Base-by-base conservation (phyloP, 2,113 vertebrate genomes). In the Monarcha castaneiventris region DNA sequence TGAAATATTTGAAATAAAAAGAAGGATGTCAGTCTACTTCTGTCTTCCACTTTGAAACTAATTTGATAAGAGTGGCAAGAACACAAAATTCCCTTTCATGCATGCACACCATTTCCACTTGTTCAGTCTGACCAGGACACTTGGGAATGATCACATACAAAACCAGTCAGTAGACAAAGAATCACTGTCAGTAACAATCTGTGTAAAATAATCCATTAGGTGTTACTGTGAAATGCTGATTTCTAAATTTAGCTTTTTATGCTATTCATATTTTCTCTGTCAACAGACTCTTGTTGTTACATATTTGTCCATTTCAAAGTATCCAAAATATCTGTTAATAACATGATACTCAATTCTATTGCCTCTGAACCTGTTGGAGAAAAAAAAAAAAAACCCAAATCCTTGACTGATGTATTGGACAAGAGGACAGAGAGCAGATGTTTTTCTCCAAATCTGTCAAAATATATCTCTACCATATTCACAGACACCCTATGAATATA, bases 81-180 rank as follows among this genome's bases (percentile, higher is more conserved):
- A 71, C 48, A 52, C 6, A 56, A 51, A 44, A 54, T 21, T 74
- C 9, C 5, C 11, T 73, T 75, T 48, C 41, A n/a, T 13, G 6
- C 8, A 27, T 49, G 13, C 27, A 37, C 32, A 39, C 6, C 4
- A 16, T 56, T 89, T 92, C 62, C 5, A 39, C 39, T 66, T 54
- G 11, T 16, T 77, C n/a, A 46, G 15, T 71, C 29, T 86, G 39
- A 77, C 35, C 41, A 62, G 37, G 20, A 61, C 19, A 37, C 4
- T 7, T 33, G 35, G 21, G 16, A 83, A 22, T 0, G 16, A 30
- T 10, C 0, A 0, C 0, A 0, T 37, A 11, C 15, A 26, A 51
- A 69, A 84, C 2, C 0, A 2, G 11, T 10, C 6, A 5, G 46
- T 35, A 66, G 10, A 29, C 10, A 80, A 76, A 77, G 46, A 88